These are phyloP conservation scores for Clupea harengus DNA, from an alignment of 2,113 vertebrate species.

Conservation along the genomic window DNA sequence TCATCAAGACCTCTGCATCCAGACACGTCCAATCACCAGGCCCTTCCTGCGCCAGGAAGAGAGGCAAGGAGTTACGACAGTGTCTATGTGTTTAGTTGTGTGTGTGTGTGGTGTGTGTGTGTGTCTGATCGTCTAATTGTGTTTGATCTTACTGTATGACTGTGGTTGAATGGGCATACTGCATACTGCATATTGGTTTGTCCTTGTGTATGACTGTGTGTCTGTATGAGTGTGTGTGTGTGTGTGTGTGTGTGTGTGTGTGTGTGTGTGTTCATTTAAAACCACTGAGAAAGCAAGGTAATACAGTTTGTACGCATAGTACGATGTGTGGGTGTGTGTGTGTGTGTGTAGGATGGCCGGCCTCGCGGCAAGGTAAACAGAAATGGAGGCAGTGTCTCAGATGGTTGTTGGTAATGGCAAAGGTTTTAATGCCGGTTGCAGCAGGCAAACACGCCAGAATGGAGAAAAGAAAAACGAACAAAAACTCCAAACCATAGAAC, in stretches of 20 bases:
- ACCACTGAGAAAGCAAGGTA: too few species aligned
- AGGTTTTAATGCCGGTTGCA: too few species aligned
- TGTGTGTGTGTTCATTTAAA: not conserved
- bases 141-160: not conserved
- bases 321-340: constrained; percentile 10
- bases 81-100: not conserved
- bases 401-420: too few species aligned
- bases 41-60: constrained; percentile 79
- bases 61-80: not conserved
- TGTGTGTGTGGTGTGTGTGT: not conserved
- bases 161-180: not conserved
- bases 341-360: too few species aligned
- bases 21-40: constrained; percentile 89
- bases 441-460: too few species aligned
- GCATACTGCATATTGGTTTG: not conserved
- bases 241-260: not conserved
- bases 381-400: too few species aligned
- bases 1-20: constrained; percentile 92
- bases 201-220: not conserved
- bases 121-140: not conserved
- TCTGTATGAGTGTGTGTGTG: not conserved
- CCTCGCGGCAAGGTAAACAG: too few species aligned
- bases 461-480: too few species aligned
- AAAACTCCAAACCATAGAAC: too few species aligned
- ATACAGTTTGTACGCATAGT: too few species aligned